phyloP scores from a whole-genome alignment of 37 sponge, comb jelly and placozoan genomes.

The Chondrosia reniformis region DNA sequence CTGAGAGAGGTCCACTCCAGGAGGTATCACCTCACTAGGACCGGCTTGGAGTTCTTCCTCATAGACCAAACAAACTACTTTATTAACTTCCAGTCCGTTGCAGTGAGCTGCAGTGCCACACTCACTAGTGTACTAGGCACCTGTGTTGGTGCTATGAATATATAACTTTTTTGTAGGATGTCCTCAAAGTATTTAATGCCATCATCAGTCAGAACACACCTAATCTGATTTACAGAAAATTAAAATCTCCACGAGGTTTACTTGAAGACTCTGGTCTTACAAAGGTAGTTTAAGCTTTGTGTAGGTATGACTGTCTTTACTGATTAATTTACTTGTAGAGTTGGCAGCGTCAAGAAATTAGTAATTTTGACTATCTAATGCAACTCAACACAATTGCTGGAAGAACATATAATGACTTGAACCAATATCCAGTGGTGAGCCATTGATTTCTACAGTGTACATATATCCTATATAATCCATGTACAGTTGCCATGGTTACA shows the following conservation, averaged over 20 bases:
- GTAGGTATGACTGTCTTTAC: background rate
- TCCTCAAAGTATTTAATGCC: slow-evolving; percentile 52
- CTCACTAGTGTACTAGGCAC: background rate
- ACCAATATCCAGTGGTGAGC: slow-evolving; percentile 94
- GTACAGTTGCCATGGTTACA: background rate
- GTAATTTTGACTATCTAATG: slow-evolving; percentile 97
- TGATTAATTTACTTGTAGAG: slow-evolving; percentile 38
- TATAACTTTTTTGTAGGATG: slow-evolving; percentile 11
- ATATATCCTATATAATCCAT: background rate
- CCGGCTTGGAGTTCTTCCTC: slow-evolving; percentile 91
- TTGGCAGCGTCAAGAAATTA: slow-evolving; percentile 84
- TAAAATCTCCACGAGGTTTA: slow-evolving; percentile 53
- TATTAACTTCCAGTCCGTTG: slow-evolving; percentile 70
- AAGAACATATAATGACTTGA: slow-evolving; percentile 95
- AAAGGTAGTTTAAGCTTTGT: slow-evolving; percentile 18
- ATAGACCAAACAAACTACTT: slow-evolving; percentile 95
- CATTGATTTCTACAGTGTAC: background rate
- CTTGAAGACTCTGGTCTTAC: slow-evolving; percentile 65
- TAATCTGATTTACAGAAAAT: slow-evolving; percentile 68
- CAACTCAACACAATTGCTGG: slow-evolving; percentile 95
- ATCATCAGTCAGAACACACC: slow-evolving; percentile 69
- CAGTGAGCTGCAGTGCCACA: slow-evolving; percentile 27
- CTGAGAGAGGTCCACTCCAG: slow-evolving; percentile 88
- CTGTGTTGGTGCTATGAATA: background rate
- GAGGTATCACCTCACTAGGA: slow-evolving; percentile 83